Percentiles rank a stretch among this genome's conserved stretches.
These are phyloP conservation scores for Phyllostomus hastatus DNA, from an alignment of 2,113 vertebrate genomes.

Conservation along the genomic window DNA sequence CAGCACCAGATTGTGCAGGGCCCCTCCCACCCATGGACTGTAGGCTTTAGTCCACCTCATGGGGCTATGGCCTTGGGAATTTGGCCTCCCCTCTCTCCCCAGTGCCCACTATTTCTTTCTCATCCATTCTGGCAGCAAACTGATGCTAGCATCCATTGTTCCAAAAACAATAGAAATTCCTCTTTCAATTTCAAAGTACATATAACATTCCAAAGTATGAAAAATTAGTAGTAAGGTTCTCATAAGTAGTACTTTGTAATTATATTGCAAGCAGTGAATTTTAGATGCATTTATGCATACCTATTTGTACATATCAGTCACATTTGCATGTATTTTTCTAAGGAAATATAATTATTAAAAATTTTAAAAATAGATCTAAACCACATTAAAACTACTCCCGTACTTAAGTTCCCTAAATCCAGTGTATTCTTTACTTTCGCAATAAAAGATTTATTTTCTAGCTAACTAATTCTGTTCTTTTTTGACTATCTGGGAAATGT, in stretches of 20 bases:
- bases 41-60: not conserved
- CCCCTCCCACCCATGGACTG: accelerated
- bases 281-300: not conserved
- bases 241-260: not conserved
- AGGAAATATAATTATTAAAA: not conserved
- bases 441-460: too few species aligned
- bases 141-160: not conserved
- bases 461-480: too few species aligned
- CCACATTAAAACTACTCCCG: too few species aligned
- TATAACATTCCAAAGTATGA: not conserved
- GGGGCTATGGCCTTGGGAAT: not conserved
- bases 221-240: not conserved
- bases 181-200: not conserved
- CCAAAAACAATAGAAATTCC: not conserved
- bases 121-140: not conserved
- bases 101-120: not conserved
- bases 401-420: too few species aligned
- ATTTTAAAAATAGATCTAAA: too few species aligned
- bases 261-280: not conserved
- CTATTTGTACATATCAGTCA: not conserved
- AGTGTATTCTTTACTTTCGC: too few species aligned
- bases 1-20: not conserved
- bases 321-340: not conserved
- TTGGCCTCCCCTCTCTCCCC: not conserved
- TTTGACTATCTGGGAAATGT: too few species aligned